These are phyloP conservation scores for Gymnobelideus leadbeateri DNA, from an alignment of 2,113 vertebrate species.

Conservation along the genomic window DNA sequence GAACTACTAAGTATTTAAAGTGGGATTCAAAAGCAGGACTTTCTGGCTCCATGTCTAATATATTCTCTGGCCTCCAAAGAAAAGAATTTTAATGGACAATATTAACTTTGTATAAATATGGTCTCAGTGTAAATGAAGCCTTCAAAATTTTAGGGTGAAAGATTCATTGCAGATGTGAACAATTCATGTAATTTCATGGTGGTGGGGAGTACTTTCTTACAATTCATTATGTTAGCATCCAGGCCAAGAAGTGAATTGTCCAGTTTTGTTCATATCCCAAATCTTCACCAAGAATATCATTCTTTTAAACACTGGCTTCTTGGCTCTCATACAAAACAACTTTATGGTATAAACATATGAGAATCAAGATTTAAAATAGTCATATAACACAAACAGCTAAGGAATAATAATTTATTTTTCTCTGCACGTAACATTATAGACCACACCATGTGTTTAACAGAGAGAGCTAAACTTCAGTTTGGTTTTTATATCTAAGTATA, in stretches of 20 bases:
- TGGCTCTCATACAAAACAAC: neutral
- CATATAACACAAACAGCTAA: constrained; percentile 28
- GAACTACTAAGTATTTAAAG: neutral
- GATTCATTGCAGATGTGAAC: neutral
- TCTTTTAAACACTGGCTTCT: neutral
- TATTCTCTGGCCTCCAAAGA: neutral
- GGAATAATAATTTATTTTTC: neutral
- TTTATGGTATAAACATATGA: neutral
- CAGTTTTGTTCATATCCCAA: neutral
- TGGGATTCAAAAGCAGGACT: neutral
- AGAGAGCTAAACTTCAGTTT: constrained; percentile 15
- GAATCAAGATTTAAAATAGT: constrained; percentile 28
- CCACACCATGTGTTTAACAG: constrained; percentile 28
- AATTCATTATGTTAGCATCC: constrained; percentile 5
- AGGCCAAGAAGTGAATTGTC: neutral
- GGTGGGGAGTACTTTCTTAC: neutral
- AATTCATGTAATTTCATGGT: neutral
- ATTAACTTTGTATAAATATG: neutral
- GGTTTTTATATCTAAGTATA: constrained; percentile 15
- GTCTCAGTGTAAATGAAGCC: neutral
- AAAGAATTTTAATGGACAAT: neutral
- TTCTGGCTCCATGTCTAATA: neutral
- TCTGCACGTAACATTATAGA: constrained; percentile 27
- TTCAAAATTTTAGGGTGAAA: constrained; percentile 46
- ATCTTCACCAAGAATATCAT: neutral